Evolutionary conservation across 2,113 vertebrate genomes (phyloP).

Genomic region (Pantherophis guttatus): DNA sequence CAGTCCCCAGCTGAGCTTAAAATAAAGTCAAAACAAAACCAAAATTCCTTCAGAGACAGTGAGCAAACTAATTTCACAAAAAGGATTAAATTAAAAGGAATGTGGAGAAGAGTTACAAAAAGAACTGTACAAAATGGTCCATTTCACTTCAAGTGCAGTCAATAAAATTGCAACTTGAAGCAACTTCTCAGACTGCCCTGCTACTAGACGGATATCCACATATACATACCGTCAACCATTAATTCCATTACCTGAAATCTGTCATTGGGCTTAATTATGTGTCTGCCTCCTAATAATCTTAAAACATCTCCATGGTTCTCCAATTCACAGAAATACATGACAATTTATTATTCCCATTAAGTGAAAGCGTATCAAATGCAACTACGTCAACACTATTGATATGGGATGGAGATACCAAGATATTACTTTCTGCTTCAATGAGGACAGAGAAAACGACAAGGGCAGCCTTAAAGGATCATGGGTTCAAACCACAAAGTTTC

Average conservation of each 20-base stretch:
- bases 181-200: too few relatives aligned
- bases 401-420: not conserved
- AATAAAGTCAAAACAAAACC: constrained; percentile 32
- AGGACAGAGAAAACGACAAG: not conserved
- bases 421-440: not conserved
- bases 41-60: constrained; percentile 24
- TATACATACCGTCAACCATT: not conserved
- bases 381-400: not conserved
- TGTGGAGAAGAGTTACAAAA: not conserved
- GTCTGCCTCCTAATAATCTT: not conserved
- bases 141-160: not conserved
- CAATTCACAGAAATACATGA: not conserved
- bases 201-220: not conserved
- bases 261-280: not conserved
- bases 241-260: not conserved
- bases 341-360: not conserved
- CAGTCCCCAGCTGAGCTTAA: constrained; percentile 21
- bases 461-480: not conserved
- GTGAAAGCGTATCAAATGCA: not conserved
- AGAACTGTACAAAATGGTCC: not conserved
- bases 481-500: not conserved
- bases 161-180: not conserved
- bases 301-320: not conserved
- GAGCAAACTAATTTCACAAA: not conserved
- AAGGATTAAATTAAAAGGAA: not conserved